These are phyloP conservation scores for Lucifuga dentata DNA, from an alignment of 2,113 vertebrate genomes.

Conservation along the genomic window DNA sequence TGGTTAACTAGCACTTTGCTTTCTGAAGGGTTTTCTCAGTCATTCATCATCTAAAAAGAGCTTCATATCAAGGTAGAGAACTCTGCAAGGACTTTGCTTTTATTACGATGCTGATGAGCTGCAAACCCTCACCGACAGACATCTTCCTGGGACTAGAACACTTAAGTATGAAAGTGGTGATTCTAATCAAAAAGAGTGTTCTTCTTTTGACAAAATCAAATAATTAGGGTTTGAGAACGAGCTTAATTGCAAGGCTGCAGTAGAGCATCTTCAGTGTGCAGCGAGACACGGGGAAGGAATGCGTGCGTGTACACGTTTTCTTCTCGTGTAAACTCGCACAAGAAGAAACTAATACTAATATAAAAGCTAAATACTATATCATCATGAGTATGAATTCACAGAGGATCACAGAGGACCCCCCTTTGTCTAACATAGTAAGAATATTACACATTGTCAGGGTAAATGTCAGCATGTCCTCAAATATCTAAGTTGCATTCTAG, in stretches of 20 bases:
- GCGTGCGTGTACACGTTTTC: neutral
- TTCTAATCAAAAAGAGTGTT: slow-evolving; percentile 32
- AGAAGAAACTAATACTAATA: neutral
- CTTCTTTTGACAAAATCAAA: slow-evolving; percentile 19
- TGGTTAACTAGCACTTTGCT: slow-evolving; percentile 45
- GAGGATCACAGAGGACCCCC: no score
- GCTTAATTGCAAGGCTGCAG: slow-evolving; percentile 36
- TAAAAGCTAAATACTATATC: neutral
- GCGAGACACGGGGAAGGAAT: neutral
- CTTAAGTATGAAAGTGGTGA: slow-evolving; percentile 24
- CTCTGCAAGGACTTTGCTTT: slow-evolving; percentile 40
- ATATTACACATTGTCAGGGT: neutral
- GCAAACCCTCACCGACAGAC: slow-evolving; percentile 22
- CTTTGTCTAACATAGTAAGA: no score
- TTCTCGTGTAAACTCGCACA: neutral
- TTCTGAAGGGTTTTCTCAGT: slow-evolving; percentile 36
- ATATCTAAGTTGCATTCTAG: neutral
- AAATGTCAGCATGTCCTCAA: neutral
- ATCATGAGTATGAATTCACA: no score
- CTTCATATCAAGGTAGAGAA: slow-evolving; percentile 37
- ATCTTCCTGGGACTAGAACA: slow-evolving; percentile 29
- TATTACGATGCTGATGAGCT: slow-evolving; percentile 46
- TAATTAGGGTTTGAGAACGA: slow-evolving; percentile 28
- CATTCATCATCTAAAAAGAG: slow-evolving; percentile 49
- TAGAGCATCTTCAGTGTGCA: neutral